These are phyloP conservation scores for Parus major DNA, from an alignment of 2,113 vertebrate genomes.

Conservation along the genomic window DNA sequence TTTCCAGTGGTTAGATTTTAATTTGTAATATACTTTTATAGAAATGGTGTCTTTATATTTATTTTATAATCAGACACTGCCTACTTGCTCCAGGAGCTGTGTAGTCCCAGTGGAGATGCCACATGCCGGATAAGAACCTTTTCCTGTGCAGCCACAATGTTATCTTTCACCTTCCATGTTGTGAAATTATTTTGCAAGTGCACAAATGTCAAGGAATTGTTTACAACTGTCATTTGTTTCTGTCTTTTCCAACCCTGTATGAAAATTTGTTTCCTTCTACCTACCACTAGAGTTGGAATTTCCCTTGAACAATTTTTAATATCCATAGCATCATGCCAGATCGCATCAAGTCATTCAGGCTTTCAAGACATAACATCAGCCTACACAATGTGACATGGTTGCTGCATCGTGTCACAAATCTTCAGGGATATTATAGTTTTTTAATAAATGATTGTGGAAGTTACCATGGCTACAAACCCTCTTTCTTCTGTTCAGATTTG, in stretches of 20 bases:
- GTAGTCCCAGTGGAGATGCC: background rate
- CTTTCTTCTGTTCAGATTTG: background rate
- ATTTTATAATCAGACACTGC: background rate
- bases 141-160: background rate
- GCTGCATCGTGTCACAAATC: slow-evolving; percentile 45
- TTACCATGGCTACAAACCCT: slow-evolving; percentile 47
- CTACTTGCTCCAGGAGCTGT: background rate
- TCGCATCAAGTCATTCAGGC: slow-evolving; percentile 22
- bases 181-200: background rate
- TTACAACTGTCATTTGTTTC: background rate
- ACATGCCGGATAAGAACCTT: background rate
- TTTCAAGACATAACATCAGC: slow-evolving; percentile 6
- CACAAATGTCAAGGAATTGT: background rate
- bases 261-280: background rate
- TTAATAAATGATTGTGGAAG: slow-evolving; percentile 32
- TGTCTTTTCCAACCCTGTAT: background rate
- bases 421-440: slow-evolving; percentile 12
- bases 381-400: slow-evolving; percentile 39
- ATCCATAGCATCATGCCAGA: slow-evolving; percentile 29
- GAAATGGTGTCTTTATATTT: background rate
- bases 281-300: background rate
- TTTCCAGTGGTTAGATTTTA: background rate
- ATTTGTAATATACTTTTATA: background rate
- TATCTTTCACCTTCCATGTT: background rate
- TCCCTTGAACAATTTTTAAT: background rate